phyloP scores from a whole-genome alignment of 2,797 vertebrate species.

The Danio kyathit region DNA sequence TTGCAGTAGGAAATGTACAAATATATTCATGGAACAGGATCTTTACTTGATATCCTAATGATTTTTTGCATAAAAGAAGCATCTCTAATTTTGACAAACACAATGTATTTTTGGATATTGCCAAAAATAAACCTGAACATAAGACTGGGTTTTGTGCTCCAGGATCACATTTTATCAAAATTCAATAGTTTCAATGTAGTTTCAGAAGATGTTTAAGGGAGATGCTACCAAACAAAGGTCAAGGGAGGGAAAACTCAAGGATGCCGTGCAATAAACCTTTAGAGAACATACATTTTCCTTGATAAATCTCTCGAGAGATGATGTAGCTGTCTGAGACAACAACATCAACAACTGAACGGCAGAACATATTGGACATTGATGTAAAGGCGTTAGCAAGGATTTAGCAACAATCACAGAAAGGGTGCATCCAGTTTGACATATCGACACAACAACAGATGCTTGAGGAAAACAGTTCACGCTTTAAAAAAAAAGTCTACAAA shows the following conservation, averaged over 20 bases:
- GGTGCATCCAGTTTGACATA: background rate
- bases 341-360: background rate
- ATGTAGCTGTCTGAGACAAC: background rate
- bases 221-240: background rate
- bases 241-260: background rate
- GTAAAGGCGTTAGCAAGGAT: slow-evolving; percentile 15
- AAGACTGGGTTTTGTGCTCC: too few relatives aligned
- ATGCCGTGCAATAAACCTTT: background rate
- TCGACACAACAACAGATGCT: background rate
- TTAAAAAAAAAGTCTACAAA: background rate
- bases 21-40: too few relatives aligned
- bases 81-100: too few relatives aligned
- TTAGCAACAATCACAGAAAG: slow-evolving; percentile 8
- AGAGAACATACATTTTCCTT: background rate
- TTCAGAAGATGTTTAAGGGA: background rate
- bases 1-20: too few relatives aligned
- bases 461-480: background rate
- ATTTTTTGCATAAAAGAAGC: too few relatives aligned
- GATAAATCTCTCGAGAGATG: background rate
- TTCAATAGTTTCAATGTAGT: background rate
- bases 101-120: too few relatives aligned
- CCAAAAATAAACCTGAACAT: too few relatives aligned
- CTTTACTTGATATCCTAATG: too few relatives aligned
- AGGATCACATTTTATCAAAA: background rate
- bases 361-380: slow-evolving; percentile 22